phyloP scores from a whole-genome alignment of 2,113 vertebrate species.

The Charadrius vociferus region DNA sequence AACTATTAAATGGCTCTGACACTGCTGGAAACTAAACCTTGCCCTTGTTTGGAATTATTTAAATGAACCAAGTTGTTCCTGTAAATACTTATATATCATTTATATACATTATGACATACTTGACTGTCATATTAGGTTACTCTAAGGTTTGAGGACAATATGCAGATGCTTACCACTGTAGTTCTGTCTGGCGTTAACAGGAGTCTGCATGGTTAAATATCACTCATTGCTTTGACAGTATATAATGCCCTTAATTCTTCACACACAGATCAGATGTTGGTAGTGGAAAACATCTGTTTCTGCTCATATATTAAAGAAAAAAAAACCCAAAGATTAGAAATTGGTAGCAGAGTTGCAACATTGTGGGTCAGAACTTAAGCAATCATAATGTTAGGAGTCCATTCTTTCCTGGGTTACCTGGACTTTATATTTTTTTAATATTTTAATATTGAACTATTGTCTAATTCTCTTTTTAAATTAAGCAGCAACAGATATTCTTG shows the following conservation, averaged over 20 bases:
- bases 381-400: not conserved
- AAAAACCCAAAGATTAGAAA: not conserved
- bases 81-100: not conserved
- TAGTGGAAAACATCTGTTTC: conserved; percentile 36
- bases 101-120: not conserved
- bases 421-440: not conserved
- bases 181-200: not conserved
- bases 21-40: not conserved
- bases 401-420: not conserved
- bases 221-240: conserved; percentile 8
- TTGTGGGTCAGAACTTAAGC: not conserved
- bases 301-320: not conserved
- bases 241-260: conserved; percentile 2
- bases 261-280: conserved; percentile 20
- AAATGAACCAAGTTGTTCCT: not conserved
- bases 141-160: not conserved
- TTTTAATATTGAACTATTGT: not conserved
- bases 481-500: not conserved
- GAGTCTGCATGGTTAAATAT: conserved; percentile 8
- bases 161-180: not conserved
- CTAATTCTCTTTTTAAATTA: not conserved
- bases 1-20: not conserved
- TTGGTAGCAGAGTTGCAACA: not conserved
- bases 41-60: not conserved
- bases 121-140: not conserved